phyloP scores from a whole-genome alignment of 2,888 invertebrate genomes.

The Margaritifera margaritifera region DNA sequence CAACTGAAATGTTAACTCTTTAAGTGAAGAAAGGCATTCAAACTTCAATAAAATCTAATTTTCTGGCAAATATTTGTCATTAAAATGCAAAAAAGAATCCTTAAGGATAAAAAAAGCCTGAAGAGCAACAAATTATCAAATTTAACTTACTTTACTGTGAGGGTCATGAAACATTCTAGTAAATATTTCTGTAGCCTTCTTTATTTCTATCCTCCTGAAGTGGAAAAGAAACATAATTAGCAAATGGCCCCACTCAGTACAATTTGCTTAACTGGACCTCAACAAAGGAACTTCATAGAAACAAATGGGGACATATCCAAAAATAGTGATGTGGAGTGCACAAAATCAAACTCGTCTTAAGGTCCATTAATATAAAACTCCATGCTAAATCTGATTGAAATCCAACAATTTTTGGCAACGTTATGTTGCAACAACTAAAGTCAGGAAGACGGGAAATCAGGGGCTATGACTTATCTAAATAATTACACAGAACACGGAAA shows the following conservation, averaged over 20 bases:
- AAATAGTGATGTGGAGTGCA: background rate
- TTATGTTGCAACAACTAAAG: no score
- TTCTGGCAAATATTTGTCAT: no score
- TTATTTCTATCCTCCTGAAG: conserved; percentile 78
- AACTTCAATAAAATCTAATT: no score
- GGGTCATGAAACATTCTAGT: conserved; percentile 98
- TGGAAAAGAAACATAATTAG: conserved; percentile 12
- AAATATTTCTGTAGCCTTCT: conserved; percentile 92
- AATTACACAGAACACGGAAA: no score
- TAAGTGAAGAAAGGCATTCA: no score
- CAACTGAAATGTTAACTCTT: no score
- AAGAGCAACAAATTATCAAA: background rate
- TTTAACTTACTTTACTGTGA: conserved; percentile 82
- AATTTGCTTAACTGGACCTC: background rate
- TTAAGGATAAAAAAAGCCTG: background rate
- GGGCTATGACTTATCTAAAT: no score
- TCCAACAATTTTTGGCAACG: no score
- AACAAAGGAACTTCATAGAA: background rate
- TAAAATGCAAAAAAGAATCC: no score
- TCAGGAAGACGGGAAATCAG: no score
- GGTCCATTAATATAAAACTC: no score
- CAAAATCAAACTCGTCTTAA: background rate
- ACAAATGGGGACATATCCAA: background rate
- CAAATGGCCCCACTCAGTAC: background rate
- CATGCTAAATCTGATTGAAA: no score